Conservation (phyloP, 2,797 vertebrate genomes). For the Leuciscus waleckii region DNA sequence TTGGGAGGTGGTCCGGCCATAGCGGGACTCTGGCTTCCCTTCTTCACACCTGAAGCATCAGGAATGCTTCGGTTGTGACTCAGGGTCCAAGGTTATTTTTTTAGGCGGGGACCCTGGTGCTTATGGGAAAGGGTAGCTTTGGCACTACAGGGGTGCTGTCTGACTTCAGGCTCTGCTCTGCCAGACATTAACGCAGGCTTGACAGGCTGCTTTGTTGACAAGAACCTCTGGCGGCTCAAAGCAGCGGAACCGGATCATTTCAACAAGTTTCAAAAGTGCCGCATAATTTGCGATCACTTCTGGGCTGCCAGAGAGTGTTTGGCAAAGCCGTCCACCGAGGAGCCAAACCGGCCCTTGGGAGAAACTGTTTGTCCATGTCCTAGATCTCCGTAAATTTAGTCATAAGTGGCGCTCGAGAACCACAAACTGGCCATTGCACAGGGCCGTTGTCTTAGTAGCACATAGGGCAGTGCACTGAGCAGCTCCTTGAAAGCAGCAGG, state of each 20-base stretch:
- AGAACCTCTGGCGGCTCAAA: neutral
- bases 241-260: accelerated
- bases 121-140: neutral
- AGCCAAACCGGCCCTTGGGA: neutral
- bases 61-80: no score
- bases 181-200: neutral
- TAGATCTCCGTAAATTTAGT: neutral
- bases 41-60: no score
- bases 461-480: neutral
- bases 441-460: neutral
- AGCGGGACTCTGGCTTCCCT: no score
- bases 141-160: no score
- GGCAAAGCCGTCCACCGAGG: neutral
- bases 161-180: neutral
- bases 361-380: neutral
- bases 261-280: neutral
- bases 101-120: neutral
- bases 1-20: no score
- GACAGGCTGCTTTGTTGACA: neutral
- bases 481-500: neutral
- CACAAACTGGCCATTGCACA: neutral
- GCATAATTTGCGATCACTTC: neutral
- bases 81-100: no score
- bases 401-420: neutral
- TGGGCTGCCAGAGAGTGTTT: neutral